These are phyloP conservation scores for Bubo blakistoni DNA, from an alignment of 2,113 vertebrate genomes.

Conservation along the genomic window DNA sequence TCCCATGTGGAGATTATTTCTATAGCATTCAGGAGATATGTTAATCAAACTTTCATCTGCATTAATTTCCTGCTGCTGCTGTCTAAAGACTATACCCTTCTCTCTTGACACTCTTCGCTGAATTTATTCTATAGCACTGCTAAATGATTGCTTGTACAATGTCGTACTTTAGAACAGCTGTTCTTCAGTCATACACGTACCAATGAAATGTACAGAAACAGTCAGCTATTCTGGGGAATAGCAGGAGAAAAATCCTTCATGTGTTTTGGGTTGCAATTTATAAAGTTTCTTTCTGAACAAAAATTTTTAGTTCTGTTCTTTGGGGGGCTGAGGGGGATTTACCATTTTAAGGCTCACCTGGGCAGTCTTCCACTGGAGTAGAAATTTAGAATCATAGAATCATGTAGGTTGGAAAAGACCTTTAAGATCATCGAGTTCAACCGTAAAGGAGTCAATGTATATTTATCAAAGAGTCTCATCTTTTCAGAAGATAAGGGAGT, in stretches of 20 bases:
- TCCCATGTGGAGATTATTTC: background rate
- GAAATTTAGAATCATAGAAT: background rate
- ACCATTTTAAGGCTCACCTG: background rate
- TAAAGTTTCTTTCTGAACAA: background rate
- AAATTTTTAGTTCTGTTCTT: background rate
- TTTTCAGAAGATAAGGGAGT: background rate
- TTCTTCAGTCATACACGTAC: constrained; percentile 12
- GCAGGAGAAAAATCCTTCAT: background rate
- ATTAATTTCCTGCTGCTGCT: constrained; percentile 31
- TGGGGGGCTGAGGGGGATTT: background rate
- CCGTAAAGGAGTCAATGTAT: background rate
- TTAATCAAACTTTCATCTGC: background rate
- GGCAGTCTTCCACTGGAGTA: background rate
- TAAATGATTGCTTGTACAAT: constrained; percentile 26
- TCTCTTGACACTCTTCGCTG: background rate
- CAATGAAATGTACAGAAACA: constrained; percentile 16
- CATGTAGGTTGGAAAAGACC: background rate
- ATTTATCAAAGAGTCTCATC: background rate
- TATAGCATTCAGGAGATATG: background rate
- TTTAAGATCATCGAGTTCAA: background rate
- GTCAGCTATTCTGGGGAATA: background rate
- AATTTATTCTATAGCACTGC: background rate
- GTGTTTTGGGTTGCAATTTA: background rate
- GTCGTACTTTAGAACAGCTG: constrained; percentile 23
- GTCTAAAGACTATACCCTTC: background rate